Conservation (phyloP, 2,888 invertebrate species). For the Eilema depressum region DNA sequence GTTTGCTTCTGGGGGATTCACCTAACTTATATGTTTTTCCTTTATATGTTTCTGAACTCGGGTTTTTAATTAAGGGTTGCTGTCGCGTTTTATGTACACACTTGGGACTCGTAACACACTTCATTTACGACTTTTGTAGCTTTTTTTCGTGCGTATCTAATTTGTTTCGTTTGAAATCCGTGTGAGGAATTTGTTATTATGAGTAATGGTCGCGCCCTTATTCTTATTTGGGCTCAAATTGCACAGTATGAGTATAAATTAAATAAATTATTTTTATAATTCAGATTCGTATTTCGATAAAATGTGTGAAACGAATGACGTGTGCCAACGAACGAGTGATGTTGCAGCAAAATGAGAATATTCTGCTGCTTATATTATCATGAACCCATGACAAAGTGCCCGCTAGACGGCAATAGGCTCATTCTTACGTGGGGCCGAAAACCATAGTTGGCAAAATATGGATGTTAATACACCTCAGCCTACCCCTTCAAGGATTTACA, state of each 20-base stretch:
- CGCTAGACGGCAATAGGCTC: no score
- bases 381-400: no score
- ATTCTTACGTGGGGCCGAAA: no score
- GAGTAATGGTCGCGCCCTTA: conserved; percentile 25
- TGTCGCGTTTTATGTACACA: conserved; percentile 56
- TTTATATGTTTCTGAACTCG: conserved; percentile 60
- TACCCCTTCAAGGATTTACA: no score
- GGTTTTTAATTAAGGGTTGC: conserved; percentile 65
- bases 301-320: neutral
- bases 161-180: conserved; percentile 45
- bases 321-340: neutral
- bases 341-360: no score
- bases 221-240: conserved; percentile 16
- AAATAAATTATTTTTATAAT: conserved; percentile 9
- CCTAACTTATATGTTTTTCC: conserved; percentile 62
- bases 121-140: conserved; percentile 53
- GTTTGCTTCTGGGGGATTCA: conserved; percentile 61
- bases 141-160: conserved; percentile 44
- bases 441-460: no score
- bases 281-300: conserved; percentile 11
- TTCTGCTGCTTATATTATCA: no score
- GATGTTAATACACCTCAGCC: no score
- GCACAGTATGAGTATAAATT: conserved; percentile 3
- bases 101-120: conserved; percentile 60
- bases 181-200: conserved; percentile 41